Conservation (phyloP, 1,140 invertebrate genomes). For the Calliphora vicina region DNA sequence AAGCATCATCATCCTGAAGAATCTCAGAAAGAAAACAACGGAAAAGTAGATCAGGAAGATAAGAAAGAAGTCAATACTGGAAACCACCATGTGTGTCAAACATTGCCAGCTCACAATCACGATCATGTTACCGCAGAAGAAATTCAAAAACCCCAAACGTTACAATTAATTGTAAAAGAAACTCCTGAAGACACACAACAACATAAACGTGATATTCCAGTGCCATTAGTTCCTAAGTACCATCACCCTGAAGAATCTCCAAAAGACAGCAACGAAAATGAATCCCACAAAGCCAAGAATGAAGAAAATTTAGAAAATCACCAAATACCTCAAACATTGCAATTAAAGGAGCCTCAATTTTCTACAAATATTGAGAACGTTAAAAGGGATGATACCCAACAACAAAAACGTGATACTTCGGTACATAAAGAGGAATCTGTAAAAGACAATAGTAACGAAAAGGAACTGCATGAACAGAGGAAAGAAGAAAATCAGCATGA, state of each 20-base stretch:
- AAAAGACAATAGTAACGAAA: neutral
- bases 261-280: neutral
- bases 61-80: neutral
- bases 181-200: neutral
- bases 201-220: slow-evolving; percentile 38
- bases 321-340: neutral
- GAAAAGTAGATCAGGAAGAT: neutral
- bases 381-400: neutral
- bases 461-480: neutral
- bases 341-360: neutral
- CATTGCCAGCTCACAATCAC: too few species aligned
- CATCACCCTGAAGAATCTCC: slow-evolving; percentile 37
- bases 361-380: too few species aligned
- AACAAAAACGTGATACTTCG: slow-evolving; percentile 36
- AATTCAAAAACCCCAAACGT: neutral
- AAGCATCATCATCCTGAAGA: slow-evolving; percentile 39
- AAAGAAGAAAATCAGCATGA: neutral
- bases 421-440: slow-evolving; percentile 34
- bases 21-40: slow-evolving; percentile 27
- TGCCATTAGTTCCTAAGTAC: slow-evolving; percentile 36
- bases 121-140: neutral
- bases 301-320: neutral
- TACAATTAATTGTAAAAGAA: neutral
- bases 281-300: neutral
- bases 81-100: too few species aligned